Evolutionary conservation across 2,888 invertebrate species (phyloP), one percentile per base, ranked within the genome.

Genomic region (Dilophus febrilis): DNA sequence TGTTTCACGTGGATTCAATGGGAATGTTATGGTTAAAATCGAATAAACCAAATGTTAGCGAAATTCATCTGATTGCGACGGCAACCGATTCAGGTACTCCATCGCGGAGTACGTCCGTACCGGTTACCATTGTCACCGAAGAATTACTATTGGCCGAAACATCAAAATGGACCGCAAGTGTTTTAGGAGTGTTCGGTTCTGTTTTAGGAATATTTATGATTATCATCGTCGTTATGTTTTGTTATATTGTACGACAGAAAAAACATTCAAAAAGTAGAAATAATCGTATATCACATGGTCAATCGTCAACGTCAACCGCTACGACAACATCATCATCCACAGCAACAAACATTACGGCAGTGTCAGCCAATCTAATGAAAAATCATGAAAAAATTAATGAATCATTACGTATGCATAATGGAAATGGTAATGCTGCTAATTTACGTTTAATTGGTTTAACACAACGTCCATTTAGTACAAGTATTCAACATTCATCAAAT

Each of bases 51-150:
- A 55, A 64, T 36, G 61, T 67, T 28, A 75, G 74, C 17, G 70
- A 72, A 35, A 74, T 84, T 35, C 77, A 82, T 60, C 66, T 86
- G 38, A 74, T 84, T 34, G 87, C 84, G 30, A 77, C 84, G 35
- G 91, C 88, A 17, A 75, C 74, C 0, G 91, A 90, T 60, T 79
- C 78, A 12, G 36, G 36, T 35, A 66, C 70, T 16, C 90, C 90
- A n/a, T 82, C 87, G 0, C 61, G 82, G 55, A 80, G 76, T 64
- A 67, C 70, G 6, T 74, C 72, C 0, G 77, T 77, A 34, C 78
- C 78, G 2, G 70, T 80, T 42, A 68, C 72, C 13, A 73, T 79
- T 34, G 74, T 72, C 52, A 71, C 77, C 61, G 59, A 60, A 48
- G 65, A 60, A 43, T 51, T 61, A 1, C 56, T 61, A 26, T 50